Evolutionary conservation across 1,140 invertebrate genomes (phyloP).

Genomic region (Megalonaias nervosa): DNA sequence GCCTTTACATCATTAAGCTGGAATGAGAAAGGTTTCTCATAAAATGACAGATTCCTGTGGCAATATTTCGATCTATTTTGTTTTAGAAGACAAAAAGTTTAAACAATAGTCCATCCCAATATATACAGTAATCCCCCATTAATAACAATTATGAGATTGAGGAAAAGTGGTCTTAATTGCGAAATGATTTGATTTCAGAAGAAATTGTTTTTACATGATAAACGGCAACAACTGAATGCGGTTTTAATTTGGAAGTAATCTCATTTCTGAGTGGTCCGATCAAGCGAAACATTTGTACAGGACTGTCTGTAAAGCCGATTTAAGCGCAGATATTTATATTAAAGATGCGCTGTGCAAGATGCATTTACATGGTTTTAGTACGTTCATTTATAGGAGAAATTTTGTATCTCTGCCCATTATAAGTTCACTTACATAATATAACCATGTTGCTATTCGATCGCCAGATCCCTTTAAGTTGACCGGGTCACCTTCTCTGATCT

Average conservation of each 20-base stretch:
- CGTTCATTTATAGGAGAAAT: background rate
- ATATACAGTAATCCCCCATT: constrained; percentile 51
- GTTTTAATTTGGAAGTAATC: no score
- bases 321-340: background rate
- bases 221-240: no score
- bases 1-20: constrained; percentile 94
- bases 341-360: background rate
- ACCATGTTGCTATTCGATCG: no score
- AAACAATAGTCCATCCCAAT: constrained; percentile 38
- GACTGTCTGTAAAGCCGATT: background rate
- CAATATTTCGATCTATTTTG: background rate
- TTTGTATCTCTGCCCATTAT: background rate
- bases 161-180: background rate
- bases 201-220: no score
- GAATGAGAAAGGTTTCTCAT: constrained; percentile 25
- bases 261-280: no score
- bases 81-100: background rate
- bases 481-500: no score
- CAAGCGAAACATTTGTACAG: no score
- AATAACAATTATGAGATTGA: background rate
- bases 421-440: background rate
- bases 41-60: background rate
- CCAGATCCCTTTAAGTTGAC: no score
- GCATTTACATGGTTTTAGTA: background rate
- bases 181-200: background rate